Base-by-base conservation (phyloP, 2,888 invertebrate species). In the Tetranychus piercei region DNA sequence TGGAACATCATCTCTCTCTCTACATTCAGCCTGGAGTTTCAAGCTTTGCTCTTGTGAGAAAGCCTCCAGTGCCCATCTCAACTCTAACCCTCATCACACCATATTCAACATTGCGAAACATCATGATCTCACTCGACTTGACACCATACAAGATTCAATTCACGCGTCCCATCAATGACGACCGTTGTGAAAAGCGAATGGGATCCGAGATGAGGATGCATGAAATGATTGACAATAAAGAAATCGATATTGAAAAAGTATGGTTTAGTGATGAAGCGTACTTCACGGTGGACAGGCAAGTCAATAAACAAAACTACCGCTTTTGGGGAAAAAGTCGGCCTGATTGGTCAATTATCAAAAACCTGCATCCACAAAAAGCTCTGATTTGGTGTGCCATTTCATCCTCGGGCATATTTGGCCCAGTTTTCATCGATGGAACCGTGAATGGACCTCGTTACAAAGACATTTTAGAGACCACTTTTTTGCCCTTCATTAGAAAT, bases 241-340 rank as follows among this genome's bases (percentile, higher is more conserved):
- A 4, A 18, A 66, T 73, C 6, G 15, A 71, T 66, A 8, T 73
- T n/a, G 65, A 73, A 18, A 43, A 73, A 70, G 70, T 76, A 44
- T 76, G 74, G 76, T 77, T 76, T 66, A 64, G 44, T 20, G 76
- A 76, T 55, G 77, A 76, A 70, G 77, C 77, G 6, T 73, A 73
- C 43, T 77, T 77, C 64, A 55, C 67, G 34, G 71, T 77, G 18
- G 74, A 74, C 3, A 75, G 76, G 15, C 73, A 74, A 44, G 69
- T 76, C 15, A 77, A 76, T 69, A 73, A 44, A 5, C 74, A 73
- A 71, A 77, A 76, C 72, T 73, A 44, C 23, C 23, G 75, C 44
- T 66, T 73, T 44, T 76, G 72, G 74, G 77, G 74, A 6, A 74
- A 44, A 45, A 15, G 69, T 44, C 22, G 45, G 7, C 77, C 76